phyloP scores from a whole-genome alignment of 1,140 invertebrate genomes.

The Dryas iulia region DNA sequence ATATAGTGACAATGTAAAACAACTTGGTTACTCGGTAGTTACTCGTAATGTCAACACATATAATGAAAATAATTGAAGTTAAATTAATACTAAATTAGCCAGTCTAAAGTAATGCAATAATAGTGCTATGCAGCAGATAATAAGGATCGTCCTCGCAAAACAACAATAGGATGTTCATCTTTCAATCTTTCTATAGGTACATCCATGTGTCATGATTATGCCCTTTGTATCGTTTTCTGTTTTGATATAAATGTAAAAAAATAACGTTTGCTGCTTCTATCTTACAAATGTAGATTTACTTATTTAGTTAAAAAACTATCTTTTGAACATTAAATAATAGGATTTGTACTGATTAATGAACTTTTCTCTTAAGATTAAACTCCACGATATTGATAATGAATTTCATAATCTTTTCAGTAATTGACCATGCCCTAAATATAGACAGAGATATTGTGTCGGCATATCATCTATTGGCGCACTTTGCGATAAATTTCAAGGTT shows the following conservation, averaged over 20 bases:
- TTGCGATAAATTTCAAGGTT: constrained; percentile 61
- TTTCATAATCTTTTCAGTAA: constrained; percentile 41
- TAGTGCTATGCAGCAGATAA: constrained; percentile 48
- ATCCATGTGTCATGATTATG: not conserved
- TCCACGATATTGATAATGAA: not conserved
- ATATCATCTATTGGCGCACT: constrained; percentile 42
- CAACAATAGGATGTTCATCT: constrained; percentile 37
- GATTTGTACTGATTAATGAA: not conserved
- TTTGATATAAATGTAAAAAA: not conserved
- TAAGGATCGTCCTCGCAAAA: constrained; percentile 51
- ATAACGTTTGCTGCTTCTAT: too few species aligned
- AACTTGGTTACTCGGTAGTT: constrained; percentile 65
- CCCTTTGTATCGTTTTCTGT: not conserved
- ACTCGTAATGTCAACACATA: constrained; percentile 65
- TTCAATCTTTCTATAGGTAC: constrained; percentile 15
- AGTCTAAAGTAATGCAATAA: constrained; percentile 72
- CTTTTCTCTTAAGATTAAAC: not conserved
- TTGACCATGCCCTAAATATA: constrained; percentile 59
- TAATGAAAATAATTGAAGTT: constrained; percentile 74
- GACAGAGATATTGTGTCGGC: constrained; percentile 36
- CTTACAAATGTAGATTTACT: too few species aligned
- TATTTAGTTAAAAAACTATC: not conserved
- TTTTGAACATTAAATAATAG: too few species aligned
- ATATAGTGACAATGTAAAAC: constrained; percentile 68
- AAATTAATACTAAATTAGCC: constrained; percentile 75